A percentile compares a stretch with the other conserved stretches of the same genome.
Conservation (phyloP, 2,113 vertebrate species). For the Pelusios castaneus region DNA sequence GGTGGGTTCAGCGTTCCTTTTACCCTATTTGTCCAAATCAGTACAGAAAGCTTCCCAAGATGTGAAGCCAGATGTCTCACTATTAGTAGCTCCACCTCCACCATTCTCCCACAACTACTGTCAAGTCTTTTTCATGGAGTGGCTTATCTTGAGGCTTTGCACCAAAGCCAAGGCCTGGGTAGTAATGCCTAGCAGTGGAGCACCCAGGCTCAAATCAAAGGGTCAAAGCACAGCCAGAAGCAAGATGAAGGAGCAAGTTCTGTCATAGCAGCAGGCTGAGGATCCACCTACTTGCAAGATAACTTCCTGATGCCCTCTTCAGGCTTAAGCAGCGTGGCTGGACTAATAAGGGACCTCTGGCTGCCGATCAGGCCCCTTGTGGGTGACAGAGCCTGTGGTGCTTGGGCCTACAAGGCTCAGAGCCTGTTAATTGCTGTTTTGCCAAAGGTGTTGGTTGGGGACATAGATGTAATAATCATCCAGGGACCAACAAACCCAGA, state of each 20-base stretch:
- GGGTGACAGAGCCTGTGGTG: not conserved
- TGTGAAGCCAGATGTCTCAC: not conserved
- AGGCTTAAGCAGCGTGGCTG: not conserved
- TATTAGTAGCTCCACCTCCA: not conserved
- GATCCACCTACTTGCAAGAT: not conserved
- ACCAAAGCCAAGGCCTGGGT: too few relatives aligned
- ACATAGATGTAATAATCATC: not conserved
- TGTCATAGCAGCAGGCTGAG: not conserved
- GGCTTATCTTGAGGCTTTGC: not conserved
- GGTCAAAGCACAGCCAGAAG: not conserved
- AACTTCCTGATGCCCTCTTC: not conserved
- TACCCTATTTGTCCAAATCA: not conserved
- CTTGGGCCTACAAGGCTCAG: too few relatives aligned
- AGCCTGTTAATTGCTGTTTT: not conserved
- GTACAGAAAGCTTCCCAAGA: not conserved
- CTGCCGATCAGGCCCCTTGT: not conserved
- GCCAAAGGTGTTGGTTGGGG: not conserved
- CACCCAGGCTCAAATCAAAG: not conserved
- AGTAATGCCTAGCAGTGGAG: not conserved
- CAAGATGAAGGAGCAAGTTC: not conserved
- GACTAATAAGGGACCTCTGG: not conserved
- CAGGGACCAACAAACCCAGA: not conserved
- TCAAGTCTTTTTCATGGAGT: not conserved
- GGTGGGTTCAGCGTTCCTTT: not conserved
- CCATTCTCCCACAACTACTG: not conserved